These are phyloP conservation scores for Gryon sp. DNA, from an alignment of 1,140 invertebrate genomes.

Conservation along the genomic window DNA sequence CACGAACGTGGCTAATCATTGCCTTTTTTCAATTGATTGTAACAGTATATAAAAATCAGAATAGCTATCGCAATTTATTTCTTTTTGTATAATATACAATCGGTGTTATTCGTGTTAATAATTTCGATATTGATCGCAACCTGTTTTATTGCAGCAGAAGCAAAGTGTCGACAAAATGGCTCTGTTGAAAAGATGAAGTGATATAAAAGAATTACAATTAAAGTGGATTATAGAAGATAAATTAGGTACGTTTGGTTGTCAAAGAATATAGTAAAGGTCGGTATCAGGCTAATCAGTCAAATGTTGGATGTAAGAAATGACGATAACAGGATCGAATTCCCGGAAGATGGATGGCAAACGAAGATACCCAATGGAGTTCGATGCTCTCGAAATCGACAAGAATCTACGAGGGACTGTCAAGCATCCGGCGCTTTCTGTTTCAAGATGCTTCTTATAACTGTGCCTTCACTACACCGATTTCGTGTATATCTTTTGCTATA, in stretches of 20 bases:
- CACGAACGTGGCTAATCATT: slow-evolving; percentile 28
- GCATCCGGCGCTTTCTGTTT: slow-evolving; percentile 54
- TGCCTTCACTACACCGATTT: slow-evolving; percentile 37
- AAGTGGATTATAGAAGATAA: slow-evolving; percentile 2
- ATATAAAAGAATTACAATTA: slow-evolving; percentile 13
- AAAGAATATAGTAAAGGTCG: slow-evolving; percentile 12
- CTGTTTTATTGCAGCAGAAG: slow-evolving; percentile 24
- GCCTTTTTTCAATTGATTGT: no score
- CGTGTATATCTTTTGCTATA: slow-evolving; percentile 44
- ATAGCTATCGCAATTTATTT: no score
- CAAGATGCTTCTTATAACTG: slow-evolving; percentile 30
- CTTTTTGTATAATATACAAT: no score
- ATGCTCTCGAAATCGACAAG: slow-evolving; percentile 61
- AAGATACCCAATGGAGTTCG: slow-evolving; percentile 59
- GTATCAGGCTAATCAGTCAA: slow-evolving; percentile 34
- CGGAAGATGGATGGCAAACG: slow-evolving; percentile 52
- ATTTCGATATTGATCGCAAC: slow-evolving; percentile 41
- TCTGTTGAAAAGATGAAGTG: neutral
- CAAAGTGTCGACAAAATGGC: neutral
- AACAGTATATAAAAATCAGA: no score
- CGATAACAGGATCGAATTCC: slow-evolving; percentile 40
- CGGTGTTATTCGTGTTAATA: slow-evolving; percentile 33
- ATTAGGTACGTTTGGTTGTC: neutral
- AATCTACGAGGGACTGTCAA: slow-evolving; percentile 56
- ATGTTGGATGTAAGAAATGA: slow-evolving; percentile 30